Evolutionary conservation across 2,888 invertebrate genomes (phyloP).

Genomic region (Cantharis nigra): DNA sequence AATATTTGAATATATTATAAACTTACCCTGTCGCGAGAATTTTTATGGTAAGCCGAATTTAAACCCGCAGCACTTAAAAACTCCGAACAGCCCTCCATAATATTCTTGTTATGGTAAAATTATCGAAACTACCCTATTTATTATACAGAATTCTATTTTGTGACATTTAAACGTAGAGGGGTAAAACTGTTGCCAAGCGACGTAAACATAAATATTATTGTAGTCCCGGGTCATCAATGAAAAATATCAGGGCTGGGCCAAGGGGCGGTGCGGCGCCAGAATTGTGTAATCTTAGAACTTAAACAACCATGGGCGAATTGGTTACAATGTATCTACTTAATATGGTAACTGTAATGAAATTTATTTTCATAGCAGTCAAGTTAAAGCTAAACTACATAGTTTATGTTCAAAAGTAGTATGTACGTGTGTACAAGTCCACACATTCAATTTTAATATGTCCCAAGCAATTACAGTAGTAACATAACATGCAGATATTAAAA

Average conservation of each 20-base stretch:
- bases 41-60: conserved; percentile 12
- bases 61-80: conserved; percentile 15
- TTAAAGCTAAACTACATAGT: background rate
- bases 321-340: background rate
- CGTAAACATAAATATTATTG: background rate
- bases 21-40: conserved; percentile 19
- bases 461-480: background rate
- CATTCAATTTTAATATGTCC: background rate
- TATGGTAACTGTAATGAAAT: background rate
- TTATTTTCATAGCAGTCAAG: background rate
- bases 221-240: background rate
- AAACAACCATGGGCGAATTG: too few relatives aligned
- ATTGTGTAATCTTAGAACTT: too few relatives aligned
- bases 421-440: background rate
- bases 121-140: background rate
- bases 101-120: background rate
- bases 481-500: background rate
- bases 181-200: conserved; percentile 7
- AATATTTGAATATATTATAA: background rate
- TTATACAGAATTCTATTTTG: background rate
- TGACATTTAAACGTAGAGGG: background rate
- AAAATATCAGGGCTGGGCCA: too few relatives aligned
- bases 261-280: too few relatives aligned
- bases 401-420: background rate
- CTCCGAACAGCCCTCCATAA: conserved; percentile 23